Base-by-base conservation (phyloP, 2,888 invertebrate genomes). In the Chydorus sphaericus region DNA sequence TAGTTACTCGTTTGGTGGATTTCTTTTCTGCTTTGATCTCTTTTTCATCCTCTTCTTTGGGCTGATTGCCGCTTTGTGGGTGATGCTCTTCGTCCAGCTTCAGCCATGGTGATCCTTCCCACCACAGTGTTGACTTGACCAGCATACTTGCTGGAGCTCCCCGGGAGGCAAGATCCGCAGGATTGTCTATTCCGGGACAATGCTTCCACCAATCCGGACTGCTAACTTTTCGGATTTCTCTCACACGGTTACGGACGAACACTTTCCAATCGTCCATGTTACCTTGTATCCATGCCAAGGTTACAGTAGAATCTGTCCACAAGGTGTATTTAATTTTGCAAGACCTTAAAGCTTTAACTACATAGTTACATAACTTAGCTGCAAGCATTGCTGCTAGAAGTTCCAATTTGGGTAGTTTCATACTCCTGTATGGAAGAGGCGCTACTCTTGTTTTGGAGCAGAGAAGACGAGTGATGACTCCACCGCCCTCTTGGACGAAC, bases 141-240 rank as follows among this genome's bases (percentile, higher is more conserved):
- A 62, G 54, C 20, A 59, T 56, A 1, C 38, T 28, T 2, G 59
- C 56, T 10, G 56, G 16, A 16, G 61, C 3, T 10, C 64, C 65
- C 48, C 64, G 29, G 11, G 62, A 62, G 2, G 62, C 59, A 8
- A 60, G 55, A 56, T 66, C n/a, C n/a, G n/a, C n/a, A 3, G 66
- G 64, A 57, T 66, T 66, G 1, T 60, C 57, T 26, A 59, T 44
- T 0, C 62, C 58, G 5, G 48, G 33, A 16, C 64, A 62, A 50
- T 66, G 60, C 16, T 58, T 59, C 60, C 65, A 63, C 18, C 56
- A 44, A 2, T 49, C 16, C 6, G 57, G 51, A 18, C 36, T 36
- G 5, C 58, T 54, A 11, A 44, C n/a, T 5, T 48, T 56, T n/a
- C 59, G 53, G 23, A 65, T 63, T 23, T 62, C 59, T 11, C 59